Conservation (phyloP, 2,888 invertebrate species). For the Andricus curvator region DNA sequence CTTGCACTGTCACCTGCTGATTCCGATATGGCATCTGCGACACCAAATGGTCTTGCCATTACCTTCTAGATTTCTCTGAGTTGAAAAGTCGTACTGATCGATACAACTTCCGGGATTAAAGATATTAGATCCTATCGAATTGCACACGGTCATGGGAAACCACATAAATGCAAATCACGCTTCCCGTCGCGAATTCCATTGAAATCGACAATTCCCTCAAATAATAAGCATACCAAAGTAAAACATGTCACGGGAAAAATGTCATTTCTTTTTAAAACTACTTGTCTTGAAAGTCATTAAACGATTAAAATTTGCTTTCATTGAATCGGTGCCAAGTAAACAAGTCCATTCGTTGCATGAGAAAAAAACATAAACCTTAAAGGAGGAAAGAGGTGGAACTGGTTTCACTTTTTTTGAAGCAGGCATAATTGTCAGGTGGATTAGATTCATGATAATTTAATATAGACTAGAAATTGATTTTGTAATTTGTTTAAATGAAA, state of each 20-base stretch:
- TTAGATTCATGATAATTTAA: background rate
- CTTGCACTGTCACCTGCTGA: background rate
- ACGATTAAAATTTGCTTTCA: slow-evolving; percentile 27
- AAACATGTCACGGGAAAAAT: slow-evolving; percentile 18
- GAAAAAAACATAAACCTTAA: background rate
- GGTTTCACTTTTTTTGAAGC: slow-evolving; percentile 7
- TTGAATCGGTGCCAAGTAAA: slow-evolving; percentile 29
- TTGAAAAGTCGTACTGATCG: slow-evolving; percentile 43
- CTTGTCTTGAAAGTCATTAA: slow-evolving; percentile 21
- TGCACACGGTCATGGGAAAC: slow-evolving; percentile 16
- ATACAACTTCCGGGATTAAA: slow-evolving; percentile 48
- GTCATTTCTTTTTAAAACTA: slow-evolving; percentile 14
- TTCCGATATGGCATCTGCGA: slow-evolving; percentile 33
- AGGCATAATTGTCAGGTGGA: background rate
- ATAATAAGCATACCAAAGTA: background rate
- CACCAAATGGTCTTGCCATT: slow-evolving; percentile 40
- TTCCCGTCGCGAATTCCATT: slow-evolving; percentile 15
- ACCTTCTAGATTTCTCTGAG: slow-evolving; percentile 42
- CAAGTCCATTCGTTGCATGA: slow-evolving; percentile 10
- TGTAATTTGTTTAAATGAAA: no score
- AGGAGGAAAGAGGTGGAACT: background rate
- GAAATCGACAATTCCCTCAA: slow-evolving; percentile 17
- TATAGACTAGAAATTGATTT: no score
- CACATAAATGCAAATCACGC: slow-evolving; percentile 24
- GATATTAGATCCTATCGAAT: slow-evolving; percentile 34